These are phyloP conservation scores for Caretta caretta DNA, from an alignment of 2,113 vertebrate genomes.

Conservation along the genomic window DNA sequence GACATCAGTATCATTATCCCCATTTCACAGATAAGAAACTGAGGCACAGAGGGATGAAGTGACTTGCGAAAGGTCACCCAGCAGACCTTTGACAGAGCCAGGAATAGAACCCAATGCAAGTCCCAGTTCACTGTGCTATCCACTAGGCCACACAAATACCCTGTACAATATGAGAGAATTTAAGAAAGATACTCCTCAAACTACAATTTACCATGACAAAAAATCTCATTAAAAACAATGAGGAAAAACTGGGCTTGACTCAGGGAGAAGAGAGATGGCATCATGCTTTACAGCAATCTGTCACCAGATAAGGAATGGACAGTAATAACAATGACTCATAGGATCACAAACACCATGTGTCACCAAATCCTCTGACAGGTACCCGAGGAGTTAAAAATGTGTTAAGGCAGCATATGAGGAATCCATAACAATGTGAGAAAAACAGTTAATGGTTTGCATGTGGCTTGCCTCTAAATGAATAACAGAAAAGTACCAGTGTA, in stretches of 20 bases:
- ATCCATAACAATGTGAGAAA: not conserved
- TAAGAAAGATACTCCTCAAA: too few species aligned
- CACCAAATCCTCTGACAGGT: not conserved
- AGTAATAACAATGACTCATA: not conserved
- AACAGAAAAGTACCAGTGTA: not conserved
- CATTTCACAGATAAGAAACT: not conserved
- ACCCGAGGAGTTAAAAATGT: not conserved
- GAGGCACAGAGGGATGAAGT: not conserved
- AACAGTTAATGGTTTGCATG: not conserved
- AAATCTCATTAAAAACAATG: too few species aligned
- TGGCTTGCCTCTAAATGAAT: not conserved
- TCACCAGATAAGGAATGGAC: too few species aligned
- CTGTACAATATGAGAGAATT: too few species aligned
- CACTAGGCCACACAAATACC: too few species aligned
- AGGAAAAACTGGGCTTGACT: too few species aligned
- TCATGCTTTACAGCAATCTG: too few species aligned
- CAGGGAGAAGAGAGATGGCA: too few species aligned
- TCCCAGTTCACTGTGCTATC: not conserved
- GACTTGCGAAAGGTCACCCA: not conserved
- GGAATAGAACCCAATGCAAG: not conserved
- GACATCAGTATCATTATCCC: too few species aligned
- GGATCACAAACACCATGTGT: not conserved
- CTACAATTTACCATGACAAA: too few species aligned
- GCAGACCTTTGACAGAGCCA: not conserved
- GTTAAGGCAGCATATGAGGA: not conserved